phyloP scores from a whole-genome alignment of 2,888 invertebrate genomes.

The Nasonovia ribisnigri region DNA sequence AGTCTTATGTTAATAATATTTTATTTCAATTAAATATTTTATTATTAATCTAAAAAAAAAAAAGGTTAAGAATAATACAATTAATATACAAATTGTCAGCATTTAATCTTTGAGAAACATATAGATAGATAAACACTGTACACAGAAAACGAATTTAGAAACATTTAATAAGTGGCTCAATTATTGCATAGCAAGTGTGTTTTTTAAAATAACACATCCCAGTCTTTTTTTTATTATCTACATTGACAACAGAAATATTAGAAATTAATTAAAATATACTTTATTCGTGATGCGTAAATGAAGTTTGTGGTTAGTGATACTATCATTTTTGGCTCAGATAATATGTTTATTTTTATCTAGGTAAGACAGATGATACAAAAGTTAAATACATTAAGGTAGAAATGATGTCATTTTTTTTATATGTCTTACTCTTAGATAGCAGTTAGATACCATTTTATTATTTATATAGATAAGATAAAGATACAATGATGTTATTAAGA shows the following conservation, averaged over 20 bases:
- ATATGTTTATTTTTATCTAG: neutral
- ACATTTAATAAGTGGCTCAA: neutral
- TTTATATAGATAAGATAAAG: neutral
- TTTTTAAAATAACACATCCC: neutral
- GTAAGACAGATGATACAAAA: too few relatives aligned
- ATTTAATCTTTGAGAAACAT: neutral
- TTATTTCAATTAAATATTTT: conserved; percentile 1
- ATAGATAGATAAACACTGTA: neutral
- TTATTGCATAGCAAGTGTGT: neutral
- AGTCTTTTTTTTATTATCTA: neutral
- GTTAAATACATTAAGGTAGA: too few relatives aligned
- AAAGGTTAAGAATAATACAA: conserved; percentile 61
- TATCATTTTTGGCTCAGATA: neutral
- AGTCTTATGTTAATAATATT: neutral
- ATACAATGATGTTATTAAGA: neutral
- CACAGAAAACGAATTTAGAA: neutral
- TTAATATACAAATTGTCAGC: neutral
- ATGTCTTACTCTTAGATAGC: too few relatives aligned
- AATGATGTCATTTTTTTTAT: too few relatives aligned
- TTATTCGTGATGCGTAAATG: neutral
- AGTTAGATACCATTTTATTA: neutral
- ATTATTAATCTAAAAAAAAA: neutral
- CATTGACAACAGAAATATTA: neutral
- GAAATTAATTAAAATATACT: neutral
- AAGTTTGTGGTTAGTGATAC: neutral